Base-by-base conservation (phyloP, 1,140 invertebrate species). In the Amphibalanus amphitrite region DNA sequence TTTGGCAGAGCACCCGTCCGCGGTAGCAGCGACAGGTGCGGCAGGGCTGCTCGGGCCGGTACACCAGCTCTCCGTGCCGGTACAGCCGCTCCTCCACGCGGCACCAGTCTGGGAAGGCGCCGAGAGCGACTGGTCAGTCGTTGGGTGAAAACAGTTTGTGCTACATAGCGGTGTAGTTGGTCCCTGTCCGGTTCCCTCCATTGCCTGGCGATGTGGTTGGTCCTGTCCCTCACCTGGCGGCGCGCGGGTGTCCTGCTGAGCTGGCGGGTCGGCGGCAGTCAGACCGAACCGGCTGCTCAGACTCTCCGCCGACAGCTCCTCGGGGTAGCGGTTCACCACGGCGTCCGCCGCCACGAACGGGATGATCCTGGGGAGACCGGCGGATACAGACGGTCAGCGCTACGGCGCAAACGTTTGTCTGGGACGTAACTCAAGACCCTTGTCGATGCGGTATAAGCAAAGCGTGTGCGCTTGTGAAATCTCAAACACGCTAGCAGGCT, bases 321-420 rank as follows among this genome's bases (percentile, higher is more conserved):
- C 78, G 72, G 77, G 76, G 75, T 81, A 79, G 17, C 75, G 74
- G 33, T 78, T 75, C 69, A 82, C 77, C 38, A 91, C 82, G 28
- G 89, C 89, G 78, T 90, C 89, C 38, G 88, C 88, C 38, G 88
- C 88, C 71, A 90, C 85, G 79, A 91, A 91, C 38, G 89, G 89
- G 78, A 90, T 90, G 75, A 91, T 90, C 79, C 88, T 90, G 74
- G n/a, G 76, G 77, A 69, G 71, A 75, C n/a, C n/a, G n/a, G n/a
- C n/a, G n/a, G n/a, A n/a, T n/a, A n/a, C n/a, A n/a, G n/a, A n/a
- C n/a, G n/a, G n/a, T n/a, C n/a, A n/a, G n/a, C n/a, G n/a, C n/a
- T n/a, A n/a, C n/a, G n/a, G n/a, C n/a, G n/a, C n/a, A n/a, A n/a
- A n/a, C n/a, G n/a, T n/a, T n/a, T n/a, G n/a, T n/a, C n/a, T n/a